Evolutionary conservation across 1,140 invertebrate genomes (phyloP), one percentile per base, ranked within the genome.

Genomic region (Apis dorsata): DNA sequence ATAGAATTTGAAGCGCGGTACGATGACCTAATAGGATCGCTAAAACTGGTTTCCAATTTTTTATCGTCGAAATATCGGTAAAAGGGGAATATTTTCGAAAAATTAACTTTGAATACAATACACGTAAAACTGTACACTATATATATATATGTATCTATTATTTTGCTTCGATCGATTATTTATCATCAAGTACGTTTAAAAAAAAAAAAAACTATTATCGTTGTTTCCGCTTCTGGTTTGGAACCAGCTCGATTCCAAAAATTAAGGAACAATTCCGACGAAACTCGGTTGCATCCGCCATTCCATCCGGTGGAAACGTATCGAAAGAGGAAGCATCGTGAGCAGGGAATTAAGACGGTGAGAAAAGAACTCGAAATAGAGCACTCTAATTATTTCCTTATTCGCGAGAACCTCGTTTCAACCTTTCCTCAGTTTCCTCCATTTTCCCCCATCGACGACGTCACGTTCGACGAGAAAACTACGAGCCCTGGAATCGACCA

Each of bases 361-460:
- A 21, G 44, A 60, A 15, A 49, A 60, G 51, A 28, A 57, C 62
- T 63, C 24, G 44, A 66, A 75, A 34, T 10, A 15, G 13, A 55
- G 53, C 51, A 11, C 28, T 76, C 63, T 44, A 53, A 76, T 81
- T 81, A 69, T 81, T 53, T 34, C n/a, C 55, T 69, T 77, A 19
- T 15, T 62, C 55, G 24, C 34, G 80, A 24, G 55, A 1, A 60
- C 59, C n/a, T n/a, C 3, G 21, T 11, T 63, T 57, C 17, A 21
- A 44, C 34, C 19, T 21, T 15, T 19, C 8, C 55, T 10, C 28
- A 11, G 44, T 44, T 34, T 28, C 5, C 55, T 53, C 21, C 5
- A 7, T 59, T 24, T 21, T 19, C 8, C 21, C 1, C 7, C n/a
- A 55, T 8, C 13, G 28, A 55, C 70, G 70, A 49, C 51, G 51